Base-by-base conservation (phyloP, 1,140 invertebrate genomes). In the Meloidogyne floridensis region DNA sequence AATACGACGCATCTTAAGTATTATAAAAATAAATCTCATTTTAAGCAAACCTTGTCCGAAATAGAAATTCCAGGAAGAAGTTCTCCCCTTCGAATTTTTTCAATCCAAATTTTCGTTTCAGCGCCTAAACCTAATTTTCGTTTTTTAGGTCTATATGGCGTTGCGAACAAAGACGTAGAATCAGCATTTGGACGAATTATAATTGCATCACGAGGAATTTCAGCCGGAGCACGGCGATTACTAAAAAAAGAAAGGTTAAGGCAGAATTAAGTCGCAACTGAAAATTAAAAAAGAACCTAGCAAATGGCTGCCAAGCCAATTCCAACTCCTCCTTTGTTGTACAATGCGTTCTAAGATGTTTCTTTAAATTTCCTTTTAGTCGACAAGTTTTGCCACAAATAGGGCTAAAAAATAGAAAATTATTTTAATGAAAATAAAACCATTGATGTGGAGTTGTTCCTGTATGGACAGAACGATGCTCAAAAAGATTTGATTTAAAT, bases 401-500 rank as follows among this genome's bases (percentile, higher is more conserved):
- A 18, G 88, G 89, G 75, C 77, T 79, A 43, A 79, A 72, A 76
- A 20, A 11, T 13, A 2, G 13, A 56, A n/a, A 51, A 15, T 13
- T 8, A 56, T 15, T 15, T 3, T 10, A 20, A 9, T 71, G 32
- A 71, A 42, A 71, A 71, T 15, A 13, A 71, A 20, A 79, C 77
- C 88, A 89, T 42, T 83, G 72, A 72, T 90, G 87, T 8, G 88
- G 88, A 43, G 86, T 86, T 7, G 80, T 79, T 10, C 81, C 87
- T 18, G 87, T 82, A 74, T 89, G 88, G 9, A 89, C 87, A n/a
- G 88, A 89, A 8, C 88, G 86, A 83, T 89, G 88, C 71, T 89
- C 88, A 75, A 90, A 90, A 32, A 89, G 80, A 82, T 89, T 89
- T 3, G 89, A 90, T n/a, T 90, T 89, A 82, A 90, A 89, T 11